Conservation (phyloP, 2,888 invertebrate species). For the Chironomus tentans region DNA sequence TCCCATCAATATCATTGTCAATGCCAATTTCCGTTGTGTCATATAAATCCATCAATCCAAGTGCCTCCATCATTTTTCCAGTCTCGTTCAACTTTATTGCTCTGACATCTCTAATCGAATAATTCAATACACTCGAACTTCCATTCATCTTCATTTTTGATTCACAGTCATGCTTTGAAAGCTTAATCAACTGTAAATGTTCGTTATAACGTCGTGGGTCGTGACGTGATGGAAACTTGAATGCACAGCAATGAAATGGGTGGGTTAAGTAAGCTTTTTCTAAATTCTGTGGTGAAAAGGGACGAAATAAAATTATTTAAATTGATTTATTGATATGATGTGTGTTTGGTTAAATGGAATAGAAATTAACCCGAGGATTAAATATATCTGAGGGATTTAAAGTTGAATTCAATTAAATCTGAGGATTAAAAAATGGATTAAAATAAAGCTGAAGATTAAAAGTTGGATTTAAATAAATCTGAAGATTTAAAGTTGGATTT, state of each 20-base stretch:
- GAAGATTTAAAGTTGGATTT: no score
- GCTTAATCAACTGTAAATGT: slow-evolving; percentile 48
- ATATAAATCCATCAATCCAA: not conserved
- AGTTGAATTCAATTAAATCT: no score
- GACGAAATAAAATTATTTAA: not conserved
- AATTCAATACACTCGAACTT: not conserved
- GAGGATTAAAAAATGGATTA: no score
- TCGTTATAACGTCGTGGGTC: slow-evolving; percentile 59
- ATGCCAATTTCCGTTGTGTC: not conserved
- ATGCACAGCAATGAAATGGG: slow-evolving; percentile 86
- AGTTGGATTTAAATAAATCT: no score
- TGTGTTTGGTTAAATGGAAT: no score
- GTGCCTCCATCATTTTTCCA: not conserved
- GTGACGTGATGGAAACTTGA: slow-evolving; percentile 71
- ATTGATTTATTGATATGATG: no score
- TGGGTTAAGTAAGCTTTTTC: slow-evolving; percentile 67
- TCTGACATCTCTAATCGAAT: not conserved
- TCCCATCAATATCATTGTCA: slow-evolving; percentile 26
- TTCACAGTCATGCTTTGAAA: slow-evolving; percentile 44
- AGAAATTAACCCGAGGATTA: no score
- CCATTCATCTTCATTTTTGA: not conserved
- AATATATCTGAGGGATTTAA: no score
- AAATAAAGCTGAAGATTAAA: no score
- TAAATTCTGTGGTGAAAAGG: slow-evolving; percentile 46
- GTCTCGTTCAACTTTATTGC: not conserved